Evolutionary conservation across 2,888 invertebrate species (phyloP).

Genomic region (Erebia ligea): DNA sequence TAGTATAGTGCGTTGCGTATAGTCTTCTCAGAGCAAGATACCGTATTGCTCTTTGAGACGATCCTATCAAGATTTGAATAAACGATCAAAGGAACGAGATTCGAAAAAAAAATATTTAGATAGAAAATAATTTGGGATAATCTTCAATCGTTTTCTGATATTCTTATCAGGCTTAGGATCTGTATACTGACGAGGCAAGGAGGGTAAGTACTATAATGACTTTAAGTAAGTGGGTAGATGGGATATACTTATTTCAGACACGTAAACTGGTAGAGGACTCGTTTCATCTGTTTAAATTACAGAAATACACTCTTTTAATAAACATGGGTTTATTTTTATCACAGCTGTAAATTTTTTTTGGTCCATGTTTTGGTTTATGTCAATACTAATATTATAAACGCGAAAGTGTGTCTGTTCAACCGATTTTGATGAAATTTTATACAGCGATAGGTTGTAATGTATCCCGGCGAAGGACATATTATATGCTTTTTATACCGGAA

Average conservation of each 20-base stretch:
- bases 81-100: conserved; percentile 20
- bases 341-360: too few relatives aligned
- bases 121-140: conserved; percentile 12
- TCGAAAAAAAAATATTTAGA: conserved; percentile 17
- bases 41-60: not conserved
- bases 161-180: not conserved
- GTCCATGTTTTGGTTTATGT: too few relatives aligned
- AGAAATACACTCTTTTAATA: too few relatives aligned
- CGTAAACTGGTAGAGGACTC: not conserved
- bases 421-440: too few relatives aligned
- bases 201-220: conserved; percentile 4
- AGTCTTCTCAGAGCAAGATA: not conserved
- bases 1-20: too few relatives aligned
- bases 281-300: too few relatives aligned
- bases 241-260: not conserved
- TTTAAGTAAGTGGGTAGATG: not conserved
- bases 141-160: conserved; percentile 13
- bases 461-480: too few relatives aligned
- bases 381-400: too few relatives aligned
- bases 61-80: conserved; percentile 20
- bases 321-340: too few relatives aligned
- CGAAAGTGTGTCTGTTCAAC: too few relatives aligned
- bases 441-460: too few relatives aligned
- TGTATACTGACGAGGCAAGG: not conserved
- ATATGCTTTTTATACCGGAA: too few relatives aligned